Evolutionary conservation across 1,140 invertebrate genomes (phyloP).

Genomic region (Drosophila guanche): DNA sequence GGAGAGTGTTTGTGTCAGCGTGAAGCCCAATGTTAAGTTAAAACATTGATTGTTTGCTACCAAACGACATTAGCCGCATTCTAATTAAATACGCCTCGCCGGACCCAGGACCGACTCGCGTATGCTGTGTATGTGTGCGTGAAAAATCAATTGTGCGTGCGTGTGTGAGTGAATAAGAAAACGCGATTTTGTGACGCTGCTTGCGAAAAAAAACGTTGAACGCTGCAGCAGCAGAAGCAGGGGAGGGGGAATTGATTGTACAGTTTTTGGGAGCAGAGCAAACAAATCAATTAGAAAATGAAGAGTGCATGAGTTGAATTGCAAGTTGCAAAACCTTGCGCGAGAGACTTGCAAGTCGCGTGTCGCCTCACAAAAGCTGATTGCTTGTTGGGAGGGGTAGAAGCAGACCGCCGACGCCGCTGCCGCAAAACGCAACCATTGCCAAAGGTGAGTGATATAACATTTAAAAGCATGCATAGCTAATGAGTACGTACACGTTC

Average conservation of each 20-base stretch:
- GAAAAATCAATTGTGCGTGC: slow-evolving; percentile 62
- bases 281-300: slow-evolving; percentile 56
- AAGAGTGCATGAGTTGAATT: slow-evolving; percentile 52
- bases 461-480: slow-evolving; percentile 7
- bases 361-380: slow-evolving; percentile 26
- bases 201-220: slow-evolving; percentile 45
- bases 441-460: slow-evolving; percentile 67
- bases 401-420: slow-evolving; percentile 21
- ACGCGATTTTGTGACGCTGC: slow-evolving; percentile 48
- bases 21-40: slow-evolving; percentile 82
- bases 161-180: slow-evolving; percentile 64
- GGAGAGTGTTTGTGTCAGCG: slow-evolving; percentile 73
- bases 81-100: slow-evolving; percentile 31
- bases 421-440: slow-evolving; percentile 64
- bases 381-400: slow-evolving; percentile 25
- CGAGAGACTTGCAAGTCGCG: too few species aligned
- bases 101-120: slow-evolving; percentile 30
- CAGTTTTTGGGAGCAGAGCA: slow-evolving; percentile 32
- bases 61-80: slow-evolving; percentile 39
- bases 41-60: slow-evolving; percentile 61
- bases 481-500: too few species aligned
- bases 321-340: slow-evolving; percentile 24
- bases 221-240: slow-evolving; percentile 26
- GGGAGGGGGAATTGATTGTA: slow-evolving; percentile 46
- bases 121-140: slow-evolving; percentile 33